These are phyloP conservation scores for Thamnophis sirtalis DNA, from an alignment of 2,113 vertebrate genomes.

Conservation along the genomic window DNA sequence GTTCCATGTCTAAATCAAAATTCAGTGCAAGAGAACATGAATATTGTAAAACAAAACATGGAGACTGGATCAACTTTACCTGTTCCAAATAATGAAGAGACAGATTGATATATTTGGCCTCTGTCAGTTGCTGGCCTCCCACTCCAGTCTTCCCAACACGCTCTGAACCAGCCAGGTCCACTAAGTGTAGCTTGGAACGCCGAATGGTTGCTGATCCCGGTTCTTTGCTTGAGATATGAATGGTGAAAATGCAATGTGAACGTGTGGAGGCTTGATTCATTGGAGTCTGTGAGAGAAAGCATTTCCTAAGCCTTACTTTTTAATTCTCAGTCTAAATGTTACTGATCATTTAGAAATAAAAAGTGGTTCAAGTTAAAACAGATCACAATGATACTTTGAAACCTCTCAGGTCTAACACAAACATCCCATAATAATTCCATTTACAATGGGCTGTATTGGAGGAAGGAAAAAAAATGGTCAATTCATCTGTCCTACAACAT, in stretches of 20 bases:
- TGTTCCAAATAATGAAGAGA: constrained; percentile 94
- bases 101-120: constrained; percentile 96
- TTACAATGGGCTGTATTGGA: background rate
- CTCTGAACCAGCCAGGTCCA: constrained; percentile 95
- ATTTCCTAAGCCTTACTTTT: background rate
- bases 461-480: background rate
- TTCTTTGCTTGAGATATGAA: constrained; percentile 88
- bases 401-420: background rate
- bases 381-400: background rate
- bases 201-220: constrained; percentile 82
- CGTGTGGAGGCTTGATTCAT: constrained; percentile 96
- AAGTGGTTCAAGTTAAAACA: background rate
- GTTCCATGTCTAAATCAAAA: background rate
- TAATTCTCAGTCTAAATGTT: background rate
- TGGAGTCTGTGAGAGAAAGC: constrained; percentile 78
- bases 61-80: constrained; percentile 64
- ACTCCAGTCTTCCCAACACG: constrained; percentile 88
- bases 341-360: background rate
- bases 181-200: constrained; percentile 90
- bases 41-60: background rate
- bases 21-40: background rate
- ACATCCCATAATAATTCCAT: background rate
- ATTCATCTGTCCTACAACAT: background rate
- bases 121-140: constrained; percentile 85
- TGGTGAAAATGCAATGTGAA: constrained; percentile 96